These are phyloP conservation scores for Corticium candelabrum DNA, from an alignment of 37 sponge, comb jelly and placozoan species.

Conservation along the genomic window DNA sequence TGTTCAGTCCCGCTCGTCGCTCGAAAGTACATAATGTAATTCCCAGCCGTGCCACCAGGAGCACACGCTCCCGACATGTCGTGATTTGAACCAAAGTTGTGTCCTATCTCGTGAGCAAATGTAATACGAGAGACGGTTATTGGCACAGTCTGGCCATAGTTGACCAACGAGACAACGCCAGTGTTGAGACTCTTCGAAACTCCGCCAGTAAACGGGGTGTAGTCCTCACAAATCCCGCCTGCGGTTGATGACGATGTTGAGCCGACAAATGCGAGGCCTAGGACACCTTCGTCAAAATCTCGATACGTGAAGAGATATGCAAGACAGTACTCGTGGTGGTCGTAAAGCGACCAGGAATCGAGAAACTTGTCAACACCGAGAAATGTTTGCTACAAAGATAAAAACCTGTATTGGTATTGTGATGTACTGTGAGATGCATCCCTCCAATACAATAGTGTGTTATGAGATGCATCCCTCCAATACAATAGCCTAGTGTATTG, in stretches of 20 bases:
- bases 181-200: slow-evolving; percentile 57
- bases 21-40: slow-evolving; percentile 80
- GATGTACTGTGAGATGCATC: too few species aligned
- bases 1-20: slow-evolving; percentile 56
- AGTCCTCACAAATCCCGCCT: slow-evolving; percentile 60
- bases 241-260: slow-evolving; percentile 3
- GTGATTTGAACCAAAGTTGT: slow-evolving; percentile 91
- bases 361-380: slow-evolving; percentile 73
- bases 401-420: neutral
- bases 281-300: slow-evolving; percentile 80
- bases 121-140: slow-evolving; percentile 46
- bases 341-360: slow-evolving; percentile 33
- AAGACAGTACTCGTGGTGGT: slow-evolving; percentile 56
- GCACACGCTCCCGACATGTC: slow-evolving; percentile 27
- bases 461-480: too few species aligned
- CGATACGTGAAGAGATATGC: slow-evolving; percentile 76
- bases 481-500: too few species aligned
- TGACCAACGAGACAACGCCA: slow-evolving; percentile 74
- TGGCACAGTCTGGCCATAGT: slow-evolving; percentile 55
- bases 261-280: slow-evolving; percentile 83
- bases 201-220: slow-evolving; percentile 12
- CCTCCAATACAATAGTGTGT: too few species aligned
- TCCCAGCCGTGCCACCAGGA: slow-evolving; percentile 44
- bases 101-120: slow-evolving; percentile 90
- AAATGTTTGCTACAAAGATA: slow-evolving; percentile 12